Conservation (phyloP, 2,888 invertebrate genomes). For the Orthosia cruda region DNA sequence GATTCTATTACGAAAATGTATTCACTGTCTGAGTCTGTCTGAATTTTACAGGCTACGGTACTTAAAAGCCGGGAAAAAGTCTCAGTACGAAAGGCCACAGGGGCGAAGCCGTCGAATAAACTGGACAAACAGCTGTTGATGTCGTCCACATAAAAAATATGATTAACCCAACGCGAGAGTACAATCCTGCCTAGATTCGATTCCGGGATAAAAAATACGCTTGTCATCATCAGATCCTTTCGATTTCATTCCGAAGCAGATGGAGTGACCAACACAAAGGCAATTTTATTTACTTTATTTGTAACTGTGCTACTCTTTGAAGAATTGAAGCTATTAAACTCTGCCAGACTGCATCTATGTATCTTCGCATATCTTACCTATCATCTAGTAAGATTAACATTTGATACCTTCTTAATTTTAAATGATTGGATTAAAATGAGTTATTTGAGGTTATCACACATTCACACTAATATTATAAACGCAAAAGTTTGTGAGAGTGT, state of each 20-base stretch:
- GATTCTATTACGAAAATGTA: too few species aligned
- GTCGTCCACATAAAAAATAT: neutral
- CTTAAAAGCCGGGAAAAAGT: neutral
- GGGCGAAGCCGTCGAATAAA: neutral
- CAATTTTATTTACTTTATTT: conserved; percentile 24
- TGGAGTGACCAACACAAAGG: conserved; percentile 18
- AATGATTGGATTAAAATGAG: too few species aligned
- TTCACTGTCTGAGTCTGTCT: too few species aligned
- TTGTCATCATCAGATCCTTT: conserved; percentile 49
- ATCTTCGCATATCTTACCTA: too few species aligned
- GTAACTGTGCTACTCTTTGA: neutral
- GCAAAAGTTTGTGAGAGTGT: too few species aligned
- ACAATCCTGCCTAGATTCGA: conserved; percentile 28
- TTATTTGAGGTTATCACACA: too few species aligned
- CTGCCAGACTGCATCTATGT: too few species aligned
- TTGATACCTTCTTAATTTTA: too few species aligned
- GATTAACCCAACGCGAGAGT: conserved; percentile 5
- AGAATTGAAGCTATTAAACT: neutral
- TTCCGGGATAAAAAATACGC: conserved; percentile 52
- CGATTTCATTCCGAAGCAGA: conserved; percentile 42
- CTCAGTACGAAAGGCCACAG: neutral
- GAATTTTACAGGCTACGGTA: too few species aligned
- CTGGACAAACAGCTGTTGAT: neutral
- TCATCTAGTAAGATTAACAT: too few species aligned
- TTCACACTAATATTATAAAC: too few species aligned